These are phyloP conservation scores for Spodoptera littoralis DNA, from an alignment of 2,888 invertebrate genomes.

Conservation along the genomic window DNA sequence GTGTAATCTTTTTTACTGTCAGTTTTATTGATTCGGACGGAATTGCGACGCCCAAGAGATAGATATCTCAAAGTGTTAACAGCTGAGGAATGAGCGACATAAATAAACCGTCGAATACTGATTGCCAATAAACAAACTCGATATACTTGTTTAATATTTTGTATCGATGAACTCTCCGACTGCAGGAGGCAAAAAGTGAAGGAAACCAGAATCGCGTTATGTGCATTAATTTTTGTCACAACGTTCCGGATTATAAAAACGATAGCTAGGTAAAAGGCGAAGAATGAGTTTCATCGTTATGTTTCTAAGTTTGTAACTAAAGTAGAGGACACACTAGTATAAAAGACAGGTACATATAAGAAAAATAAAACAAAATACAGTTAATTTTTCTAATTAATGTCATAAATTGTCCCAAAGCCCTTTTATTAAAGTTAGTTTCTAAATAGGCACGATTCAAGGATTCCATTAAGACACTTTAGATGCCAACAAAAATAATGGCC, in stretches of 20 bases:
- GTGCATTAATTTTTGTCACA: slow-evolving; percentile 25
- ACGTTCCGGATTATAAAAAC: background rate
- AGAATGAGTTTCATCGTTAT: background rate
- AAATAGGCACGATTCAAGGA: no score
- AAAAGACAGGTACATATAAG: no score
- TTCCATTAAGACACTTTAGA: no score
- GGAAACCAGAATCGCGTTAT: slow-evolving; percentile 33
- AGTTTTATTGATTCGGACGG: slow-evolving; percentile 58
- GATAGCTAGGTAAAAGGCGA: background rate
- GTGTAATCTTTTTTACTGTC: slow-evolving; percentile 61
- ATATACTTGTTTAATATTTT: slow-evolving; percentile 71
- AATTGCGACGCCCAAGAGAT: slow-evolving; percentile 54
- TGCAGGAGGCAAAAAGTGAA: slow-evolving; percentile 23
- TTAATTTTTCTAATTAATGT: no score
- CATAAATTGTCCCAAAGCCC: no score
- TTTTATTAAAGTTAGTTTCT: no score
- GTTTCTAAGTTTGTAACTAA: no score
- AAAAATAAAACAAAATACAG: no score
- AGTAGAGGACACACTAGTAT: no score
- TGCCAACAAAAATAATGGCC: no score
- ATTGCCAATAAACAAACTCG: slow-evolving; percentile 83
- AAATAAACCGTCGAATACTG: slow-evolving; percentile 75
- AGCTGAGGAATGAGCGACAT: slow-evolving; percentile 72
- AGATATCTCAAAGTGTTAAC: slow-evolving; percentile 62
- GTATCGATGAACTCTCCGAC: slow-evolving; percentile 66